A percentile compares a stretch with the other conserved stretches of the same genome.
Conservation (phyloP, 2,888 invertebrate species). For the Rapana venosa region DNA sequence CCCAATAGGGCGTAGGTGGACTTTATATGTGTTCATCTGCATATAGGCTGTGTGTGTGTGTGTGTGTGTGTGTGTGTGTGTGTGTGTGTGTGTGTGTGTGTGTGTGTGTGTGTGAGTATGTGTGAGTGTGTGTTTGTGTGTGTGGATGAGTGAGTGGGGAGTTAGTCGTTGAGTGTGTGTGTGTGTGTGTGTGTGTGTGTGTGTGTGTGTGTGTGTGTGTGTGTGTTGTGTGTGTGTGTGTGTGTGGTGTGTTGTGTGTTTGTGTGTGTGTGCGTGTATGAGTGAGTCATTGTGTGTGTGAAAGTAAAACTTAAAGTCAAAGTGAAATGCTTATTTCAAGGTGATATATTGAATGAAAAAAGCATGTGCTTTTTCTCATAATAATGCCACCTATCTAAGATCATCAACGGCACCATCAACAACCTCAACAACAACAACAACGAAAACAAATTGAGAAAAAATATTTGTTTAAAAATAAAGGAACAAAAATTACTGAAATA, state of each 20-base stretch:
- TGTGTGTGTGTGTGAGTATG: neutral
- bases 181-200: too few relatives aligned
- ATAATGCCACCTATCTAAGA: too few relatives aligned
- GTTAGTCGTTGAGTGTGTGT: too few relatives aligned
- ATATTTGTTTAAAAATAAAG: too few relatives aligned
- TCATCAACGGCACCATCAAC: too few relatives aligned
- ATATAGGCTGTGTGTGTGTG: neutral
- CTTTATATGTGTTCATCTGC: neutral
- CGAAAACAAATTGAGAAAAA: too few relatives aligned
- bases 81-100: slow-evolving; percentile 1
- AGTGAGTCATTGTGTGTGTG: neutral
- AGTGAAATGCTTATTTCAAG: too few relatives aligned
- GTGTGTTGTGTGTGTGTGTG: slow-evolving; percentile 10
- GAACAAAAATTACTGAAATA: too few relatives aligned
- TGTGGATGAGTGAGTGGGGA: neutral
- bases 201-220: neutral
- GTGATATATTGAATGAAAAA: too few relatives aligned
- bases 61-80: neutral
- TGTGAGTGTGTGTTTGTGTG: neutral
- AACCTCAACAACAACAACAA: too few relatives aligned
- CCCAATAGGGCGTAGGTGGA: neutral
- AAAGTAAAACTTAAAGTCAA: neutral
- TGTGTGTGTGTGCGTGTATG: slow-evolving; percentile 2
- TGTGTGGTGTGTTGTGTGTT: neutral
- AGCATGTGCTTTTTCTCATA: too few relatives aligned